Evolutionary conservation across 2,113 vertebrate genomes (phyloP).

Genomic region (Diadophis punctatus): DNA sequence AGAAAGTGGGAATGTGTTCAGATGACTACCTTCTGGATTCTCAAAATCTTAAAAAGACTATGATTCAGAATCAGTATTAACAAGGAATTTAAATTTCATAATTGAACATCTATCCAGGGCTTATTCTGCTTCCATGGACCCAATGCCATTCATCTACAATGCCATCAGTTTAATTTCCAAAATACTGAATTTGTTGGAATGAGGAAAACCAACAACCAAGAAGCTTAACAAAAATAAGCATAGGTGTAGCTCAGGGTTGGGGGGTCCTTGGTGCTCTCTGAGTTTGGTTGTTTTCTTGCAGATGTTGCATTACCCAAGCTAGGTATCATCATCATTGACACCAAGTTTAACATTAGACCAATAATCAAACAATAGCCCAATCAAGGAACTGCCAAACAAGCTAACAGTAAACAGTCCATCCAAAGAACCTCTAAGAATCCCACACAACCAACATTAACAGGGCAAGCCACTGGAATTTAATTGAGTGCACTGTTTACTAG

Average conservation of each 20-base stretch:
- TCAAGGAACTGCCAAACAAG: too few relatives aligned
- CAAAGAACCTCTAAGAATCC: too few relatives aligned
- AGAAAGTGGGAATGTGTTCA: neutral
- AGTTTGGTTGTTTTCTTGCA: too few relatives aligned
- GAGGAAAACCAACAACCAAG: neutral
- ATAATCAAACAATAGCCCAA: too few relatives aligned
- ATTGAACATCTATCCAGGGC: neutral
- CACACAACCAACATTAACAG: too few relatives aligned
- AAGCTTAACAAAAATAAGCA: neutral
- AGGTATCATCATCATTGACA: too few relatives aligned
- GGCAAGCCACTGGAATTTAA: too few relatives aligned
- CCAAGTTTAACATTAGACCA: too few relatives aligned
- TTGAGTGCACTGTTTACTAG: too few relatives aligned
- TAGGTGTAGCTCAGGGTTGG: neutral
- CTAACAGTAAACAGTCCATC: too few relatives aligned
- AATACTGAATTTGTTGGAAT: neutral
- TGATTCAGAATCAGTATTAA: neutral
- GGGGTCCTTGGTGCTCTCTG: too few relatives aligned
- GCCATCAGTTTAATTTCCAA: neutral
- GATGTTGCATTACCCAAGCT: too few relatives aligned
- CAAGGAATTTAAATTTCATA: neutral
- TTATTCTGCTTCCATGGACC: neutral
- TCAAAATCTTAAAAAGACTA: neutral
- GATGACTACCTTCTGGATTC: neutral
- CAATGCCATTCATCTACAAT: neutral